Evolutionary conservation across 2,888 invertebrate species (phyloP), one percentile per base, ranked within the genome.

Genomic region (Phengaris alcon): DNA sequence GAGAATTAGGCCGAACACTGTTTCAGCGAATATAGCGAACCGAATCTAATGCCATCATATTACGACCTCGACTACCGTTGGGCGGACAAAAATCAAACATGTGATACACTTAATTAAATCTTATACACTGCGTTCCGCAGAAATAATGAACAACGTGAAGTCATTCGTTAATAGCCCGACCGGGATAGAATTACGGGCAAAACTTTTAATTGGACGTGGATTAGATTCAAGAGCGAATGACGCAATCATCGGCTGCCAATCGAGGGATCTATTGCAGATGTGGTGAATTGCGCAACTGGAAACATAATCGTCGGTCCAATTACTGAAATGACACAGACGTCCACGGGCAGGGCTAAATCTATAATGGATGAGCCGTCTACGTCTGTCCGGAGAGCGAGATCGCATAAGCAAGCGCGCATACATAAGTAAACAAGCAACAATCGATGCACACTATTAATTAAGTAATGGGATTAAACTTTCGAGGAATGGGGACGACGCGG

Each of bases 301-400:
- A 86, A 84, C 84, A 81, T 83, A 84, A 84, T 81, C 82, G 81
- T 78, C 81, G 84, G 83, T 85, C 91, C 92, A 93, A 93, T 93
- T 93, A 93, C 91, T 89, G 90, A 91, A 91, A 92, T 91, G 90
- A 91, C 90, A 90, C 87, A 88, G 82, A 83, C 84, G 86, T 82
- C 84, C 84, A 82, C 83, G 88, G 70, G 70, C 87, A 85, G 81
- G 84, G 85, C 85, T 84, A 89, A 87, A 92, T 93, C 91, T 93
- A 91, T 93, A 91, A 93, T 93, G 92, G 91, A 93, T 92, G 92
- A 93, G 90, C 85, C 87, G 86, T 22, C 59, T 22, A 87, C 86
- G 91, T 89, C 90, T 88, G 86, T 89, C 90, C 87, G 85, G 48
- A 3, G 88, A 90, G 90, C 90, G 90, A 90, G 90, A 90, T 86